Conservation (phyloP, 2,113 vertebrate species). For the Glaucomys volans region DNA sequence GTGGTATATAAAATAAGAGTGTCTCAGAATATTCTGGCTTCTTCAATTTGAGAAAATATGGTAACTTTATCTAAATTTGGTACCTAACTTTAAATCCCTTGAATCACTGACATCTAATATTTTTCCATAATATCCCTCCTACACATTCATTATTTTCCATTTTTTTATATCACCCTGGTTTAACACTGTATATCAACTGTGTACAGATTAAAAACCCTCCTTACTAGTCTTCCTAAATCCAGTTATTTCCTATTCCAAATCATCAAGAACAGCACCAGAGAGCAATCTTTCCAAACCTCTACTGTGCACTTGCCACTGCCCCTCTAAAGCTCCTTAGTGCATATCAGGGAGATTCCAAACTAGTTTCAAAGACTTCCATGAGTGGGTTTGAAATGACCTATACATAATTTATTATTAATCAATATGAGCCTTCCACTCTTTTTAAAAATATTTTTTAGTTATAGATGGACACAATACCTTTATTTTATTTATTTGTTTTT, state of each 20-base stretch:
- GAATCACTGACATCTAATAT: background rate
- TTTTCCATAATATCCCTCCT: background rate
- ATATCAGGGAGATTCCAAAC: background rate
- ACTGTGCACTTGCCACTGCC: background rate
- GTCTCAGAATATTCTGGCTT: background rate
- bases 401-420: background rate
- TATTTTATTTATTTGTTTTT: no score
- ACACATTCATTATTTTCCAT: background rate
- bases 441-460: no score
- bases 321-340: background rate
- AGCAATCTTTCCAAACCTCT: background rate
- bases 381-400: background rate
- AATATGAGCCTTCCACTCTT: background rate
- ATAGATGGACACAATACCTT: no score
- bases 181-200: background rate
- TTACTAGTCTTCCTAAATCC: background rate
- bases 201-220: background rate
- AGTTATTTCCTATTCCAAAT: background rate
- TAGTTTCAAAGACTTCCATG: background rate
- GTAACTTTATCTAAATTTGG: constrained; percentile 21
- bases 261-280: background rate
- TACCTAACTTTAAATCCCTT: background rate
- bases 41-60: constrained; percentile 33
- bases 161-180: background rate
- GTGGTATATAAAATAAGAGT: background rate